Evolutionary conservation across 2,888 invertebrate genomes (phyloP).

Genomic region (Orthosia incerta): DNA sequence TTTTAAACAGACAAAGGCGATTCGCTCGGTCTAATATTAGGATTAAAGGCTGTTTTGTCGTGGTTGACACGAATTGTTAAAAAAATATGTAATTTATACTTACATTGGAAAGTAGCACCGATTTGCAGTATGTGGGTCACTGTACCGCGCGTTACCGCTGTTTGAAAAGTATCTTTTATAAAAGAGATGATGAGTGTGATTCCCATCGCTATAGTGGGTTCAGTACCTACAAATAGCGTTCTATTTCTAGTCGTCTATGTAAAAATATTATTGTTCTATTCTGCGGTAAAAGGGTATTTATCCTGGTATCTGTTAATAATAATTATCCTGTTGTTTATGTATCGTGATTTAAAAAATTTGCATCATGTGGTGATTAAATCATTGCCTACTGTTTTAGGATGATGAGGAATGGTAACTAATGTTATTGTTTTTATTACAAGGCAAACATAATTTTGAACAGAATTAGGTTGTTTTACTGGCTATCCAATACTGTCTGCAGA

Average conservation of each 20-base stretch:
- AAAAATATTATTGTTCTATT: not conserved
- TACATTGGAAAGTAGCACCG: constrained; percentile 76
- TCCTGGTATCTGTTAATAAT: not conserved
- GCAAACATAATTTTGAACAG: not conserved
- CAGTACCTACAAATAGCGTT: constrained; percentile 30
- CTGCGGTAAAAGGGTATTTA: not conserved
- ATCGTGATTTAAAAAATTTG: constrained; percentile 11
- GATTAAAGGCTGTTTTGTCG: constrained; percentile 53
- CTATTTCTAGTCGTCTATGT: not conserved
- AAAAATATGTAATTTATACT: constrained; percentile 75
- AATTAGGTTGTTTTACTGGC: too few species aligned
- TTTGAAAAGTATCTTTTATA: constrained; percentile 72
- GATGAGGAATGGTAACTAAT: not conserved
- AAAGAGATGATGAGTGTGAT: constrained; percentile 50
- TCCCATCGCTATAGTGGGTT: constrained; percentile 19
- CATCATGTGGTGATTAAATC: not conserved
- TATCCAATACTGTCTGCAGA: too few species aligned
- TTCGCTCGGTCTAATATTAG: constrained; percentile 47
- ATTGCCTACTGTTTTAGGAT: not conserved
- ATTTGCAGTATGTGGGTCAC: constrained; percentile 76
- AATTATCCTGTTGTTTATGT: constrained; percentile 9
- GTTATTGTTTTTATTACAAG: not conserved
- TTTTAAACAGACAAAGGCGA: constrained; percentile 48
- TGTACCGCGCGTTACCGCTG: constrained; percentile 73
- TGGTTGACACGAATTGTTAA: constrained; percentile 55